Percentiles rank a stretch among this genome's conserved stretches.
These are phyloP conservation scores for Eulemur mongoz DNA, from an alignment of 2,797 vertebrate species.

Conservation along the genomic window DNA sequence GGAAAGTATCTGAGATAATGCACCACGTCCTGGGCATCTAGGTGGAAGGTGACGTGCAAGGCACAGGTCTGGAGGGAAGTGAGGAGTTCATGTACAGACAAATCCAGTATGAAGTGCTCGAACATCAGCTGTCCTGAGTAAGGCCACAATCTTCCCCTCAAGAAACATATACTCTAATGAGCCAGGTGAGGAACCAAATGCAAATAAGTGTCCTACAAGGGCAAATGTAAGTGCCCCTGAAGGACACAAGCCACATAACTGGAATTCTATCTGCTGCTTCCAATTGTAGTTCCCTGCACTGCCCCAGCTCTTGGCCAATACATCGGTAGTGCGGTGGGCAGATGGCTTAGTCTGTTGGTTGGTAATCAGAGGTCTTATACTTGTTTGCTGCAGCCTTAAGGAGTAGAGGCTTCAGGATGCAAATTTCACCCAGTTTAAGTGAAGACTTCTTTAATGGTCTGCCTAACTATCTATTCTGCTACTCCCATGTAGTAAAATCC, in stretches of 20 bases:
- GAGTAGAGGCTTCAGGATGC: not conserved
- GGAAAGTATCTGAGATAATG: not conserved
- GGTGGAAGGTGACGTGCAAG: not conserved
- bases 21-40: not conserved
- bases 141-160: not conserved
- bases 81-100: not conserved
- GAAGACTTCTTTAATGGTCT: not conserved
- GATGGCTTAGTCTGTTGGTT: not conserved
- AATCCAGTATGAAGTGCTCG: not conserved
- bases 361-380: not conserved
- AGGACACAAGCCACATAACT: not conserved
- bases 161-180: not conserved
- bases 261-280: not conserved
- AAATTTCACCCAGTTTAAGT: not conserved
- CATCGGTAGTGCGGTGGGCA: not conserved
- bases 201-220: not conserved
- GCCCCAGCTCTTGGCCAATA: not conserved
- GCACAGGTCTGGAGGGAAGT: not conserved
- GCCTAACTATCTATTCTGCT: not conserved
- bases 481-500: not conserved
- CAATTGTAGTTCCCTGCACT: too few species aligned
- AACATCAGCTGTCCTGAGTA: not conserved
- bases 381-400: not conserved
- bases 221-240: not conserved
- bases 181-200: not conserved